phyloP scores from a whole-genome alignment of 2,797 vertebrate species.

The Enteromius paludinosus region DNA sequence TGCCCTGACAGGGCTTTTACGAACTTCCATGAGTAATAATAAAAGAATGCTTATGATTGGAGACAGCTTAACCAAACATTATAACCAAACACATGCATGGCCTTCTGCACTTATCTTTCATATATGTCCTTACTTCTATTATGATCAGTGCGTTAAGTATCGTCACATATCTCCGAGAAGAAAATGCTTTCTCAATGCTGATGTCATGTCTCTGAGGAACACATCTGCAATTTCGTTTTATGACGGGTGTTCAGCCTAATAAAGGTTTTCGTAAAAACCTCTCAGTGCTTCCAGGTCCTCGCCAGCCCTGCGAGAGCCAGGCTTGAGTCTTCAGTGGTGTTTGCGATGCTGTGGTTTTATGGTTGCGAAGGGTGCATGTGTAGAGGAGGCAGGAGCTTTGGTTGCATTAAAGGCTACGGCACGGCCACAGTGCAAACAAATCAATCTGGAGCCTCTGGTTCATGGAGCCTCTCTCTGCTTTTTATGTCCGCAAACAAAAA shows the following conservation, averaged over 20 bases:
- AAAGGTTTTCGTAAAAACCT: slow-evolving; percentile 37
- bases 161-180: slow-evolving; percentile 31
- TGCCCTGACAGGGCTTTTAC: background rate
- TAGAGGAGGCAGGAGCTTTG: slow-evolving; percentile 77
- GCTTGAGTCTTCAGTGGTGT: slow-evolving; percentile 64
- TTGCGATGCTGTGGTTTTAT: slow-evolving; percentile 78
- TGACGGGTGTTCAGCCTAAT: slow-evolving; percentile 26
- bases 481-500: slow-evolving; percentile 76
- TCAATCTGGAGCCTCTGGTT: slow-evolving; percentile 71
- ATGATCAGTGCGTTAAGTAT: slow-evolving; percentile 36
- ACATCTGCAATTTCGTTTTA: slow-evolving; percentile 5
- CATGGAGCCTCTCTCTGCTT: slow-evolving; percentile 69
- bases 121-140: background rate
- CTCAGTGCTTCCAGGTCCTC: slow-evolving; percentile 12
- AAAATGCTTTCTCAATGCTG: slow-evolving; percentile 27
- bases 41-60: slow-evolving; percentile 29
- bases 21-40: background rate
- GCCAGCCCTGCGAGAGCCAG: background rate
- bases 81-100: background rate
- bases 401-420: slow-evolving; percentile 75
- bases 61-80: slow-evolving; percentile 36
- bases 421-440: slow-evolving; percentile 74
- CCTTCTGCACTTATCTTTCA: slow-evolving; percentile 26
- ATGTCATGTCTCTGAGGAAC: slow-evolving; percentile 22
- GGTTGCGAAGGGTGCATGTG: slow-evolving; percentile 74